Evolutionary conservation across 2,888 invertebrate species (phyloP), one percentile per base, ranked within the genome.

Genomic region (Diarsia mendica): DNA sequence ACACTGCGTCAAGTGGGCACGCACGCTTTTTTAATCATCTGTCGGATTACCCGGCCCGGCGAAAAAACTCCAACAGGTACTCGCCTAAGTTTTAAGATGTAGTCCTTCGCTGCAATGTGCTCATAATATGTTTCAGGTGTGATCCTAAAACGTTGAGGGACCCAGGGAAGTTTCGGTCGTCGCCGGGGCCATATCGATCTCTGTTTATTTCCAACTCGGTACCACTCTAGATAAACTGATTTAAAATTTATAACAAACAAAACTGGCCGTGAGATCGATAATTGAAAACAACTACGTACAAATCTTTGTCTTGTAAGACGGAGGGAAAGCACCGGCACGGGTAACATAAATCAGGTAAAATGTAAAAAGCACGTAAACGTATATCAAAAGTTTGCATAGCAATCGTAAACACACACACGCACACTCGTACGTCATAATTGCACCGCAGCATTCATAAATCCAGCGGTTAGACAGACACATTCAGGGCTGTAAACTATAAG

Each of bases 1-100:
- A 94, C 96, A 93, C 93, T 90, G 94, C 95, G 92, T 95, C 94
- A 93, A 95, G 95, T 95, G 94, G 94, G 90, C 93, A 94, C 93
- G 94, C 94, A 94, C 92, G 92, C 92, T 92, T 92, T 93, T 86
- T 92, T 92, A 92, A 92, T 92, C 91, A 92, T 89, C 90, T 84
- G 89, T 84, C 82, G 82, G 88, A 88, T 83, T 82, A 83, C 86
- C 80, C 82, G 74, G 79, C 75, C 81, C 72, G 68, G 83, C 79
- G 51, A 85, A 75, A 84, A 81, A 85, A 82, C 78, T 79, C 76
- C 86, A 86, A 88, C 89, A 87, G 86, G 87, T 88, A 84, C 79
- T 80, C 65, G 73, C 33, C 64, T 77, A 69, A 75, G 88, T 89
- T 88, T 84, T 89, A 87, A 87, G 85, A 88, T 70, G 48, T 79